Conservation (phyloP, 1,140 invertebrate species). For the Pemphigus obesinymphae region DNA sequence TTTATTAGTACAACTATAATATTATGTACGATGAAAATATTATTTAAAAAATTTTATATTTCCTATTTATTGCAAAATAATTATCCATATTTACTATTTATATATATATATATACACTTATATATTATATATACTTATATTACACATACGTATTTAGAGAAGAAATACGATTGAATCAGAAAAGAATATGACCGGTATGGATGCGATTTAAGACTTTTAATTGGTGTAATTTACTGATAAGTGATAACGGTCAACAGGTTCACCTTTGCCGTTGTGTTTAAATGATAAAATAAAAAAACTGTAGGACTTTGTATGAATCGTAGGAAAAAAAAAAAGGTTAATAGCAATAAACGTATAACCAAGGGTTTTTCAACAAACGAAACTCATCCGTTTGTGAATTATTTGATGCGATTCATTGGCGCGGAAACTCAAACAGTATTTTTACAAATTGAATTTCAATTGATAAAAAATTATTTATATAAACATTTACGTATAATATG, state of each 20-base stretch:
- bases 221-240: constrained; percentile 29
- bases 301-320: not conserved
- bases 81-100: not conserved
- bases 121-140: too few relatives aligned
- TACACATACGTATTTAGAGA: too few relatives aligned
- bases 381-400: not conserved
- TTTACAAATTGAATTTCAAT: not conserved
- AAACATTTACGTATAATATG: not conserved
- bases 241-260: constrained; percentile 2
- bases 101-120: not conserved
- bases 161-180: not conserved
- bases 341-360: not conserved
- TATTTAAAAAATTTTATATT: not conserved
- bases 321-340: not conserved
- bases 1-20: too few relatives aligned
- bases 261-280: constrained; percentile 1
- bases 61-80: constrained; percentile 18
- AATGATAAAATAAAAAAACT: constrained; percentile 17
- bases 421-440: not conserved
- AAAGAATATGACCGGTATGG: not conserved
- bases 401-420: not conserved
- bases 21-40: not conserved
- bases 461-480: not conserved
- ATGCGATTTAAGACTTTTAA: not conserved
- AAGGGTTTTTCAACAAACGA: not conserved